Evolutionary conservation across 2,113 vertebrate genomes (phyloP).

Genomic region (Mustela lutreola): DNA sequence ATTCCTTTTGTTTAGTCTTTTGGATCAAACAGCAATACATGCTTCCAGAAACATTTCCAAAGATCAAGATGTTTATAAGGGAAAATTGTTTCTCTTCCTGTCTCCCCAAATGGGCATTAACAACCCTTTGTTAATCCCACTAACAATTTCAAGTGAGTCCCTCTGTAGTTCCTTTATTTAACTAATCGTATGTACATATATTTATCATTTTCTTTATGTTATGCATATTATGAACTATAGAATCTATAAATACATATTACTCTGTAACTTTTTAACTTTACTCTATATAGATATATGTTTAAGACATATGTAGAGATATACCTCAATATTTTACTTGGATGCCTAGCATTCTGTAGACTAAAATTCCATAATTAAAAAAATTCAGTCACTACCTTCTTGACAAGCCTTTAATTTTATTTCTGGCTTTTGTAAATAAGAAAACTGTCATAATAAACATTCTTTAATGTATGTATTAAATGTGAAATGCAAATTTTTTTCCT

Average conservation of each 20-base stretch:
- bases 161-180: neutral
- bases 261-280: neutral
- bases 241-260: neutral
- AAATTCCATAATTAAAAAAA: constrained; percentile 38
- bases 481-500: constrained; percentile 11
- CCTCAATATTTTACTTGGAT: neutral
- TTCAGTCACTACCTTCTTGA: neutral
- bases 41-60: constrained; percentile 19
- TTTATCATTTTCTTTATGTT: constrained; percentile 26
- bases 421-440: constrained; percentile 54
- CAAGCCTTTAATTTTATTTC: neutral
- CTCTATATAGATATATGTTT: neutral
- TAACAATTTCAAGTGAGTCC: neutral
- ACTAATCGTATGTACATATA: neutral
- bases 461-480: neutral
- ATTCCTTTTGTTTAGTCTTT: constrained; percentile 48
- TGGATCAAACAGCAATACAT: neutral
- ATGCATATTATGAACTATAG: neutral
- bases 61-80: neutral
- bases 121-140: neutral
- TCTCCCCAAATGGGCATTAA: neutral
- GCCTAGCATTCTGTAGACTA: neutral
- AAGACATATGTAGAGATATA: neutral
- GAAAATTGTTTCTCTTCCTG: neutral
- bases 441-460: neutral